Evolutionary conservation across 2,797 vertebrate genomes (phyloP).

Genomic region (Falco berigora): DNA sequence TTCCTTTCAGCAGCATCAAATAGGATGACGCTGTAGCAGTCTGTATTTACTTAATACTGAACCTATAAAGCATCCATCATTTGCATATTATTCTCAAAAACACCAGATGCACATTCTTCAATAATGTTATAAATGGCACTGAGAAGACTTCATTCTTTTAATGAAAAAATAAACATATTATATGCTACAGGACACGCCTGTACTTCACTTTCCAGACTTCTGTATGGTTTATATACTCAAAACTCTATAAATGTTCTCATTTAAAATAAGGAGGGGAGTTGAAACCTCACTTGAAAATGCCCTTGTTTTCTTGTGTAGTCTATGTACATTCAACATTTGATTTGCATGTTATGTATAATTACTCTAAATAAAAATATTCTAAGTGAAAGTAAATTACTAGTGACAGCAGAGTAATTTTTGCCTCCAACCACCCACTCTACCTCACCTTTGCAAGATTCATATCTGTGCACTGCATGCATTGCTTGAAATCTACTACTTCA

Average conservation of each 20-base stretch:
- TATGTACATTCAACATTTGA: neutral
- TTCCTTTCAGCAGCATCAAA: neutral
- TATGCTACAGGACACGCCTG: slow-evolving; percentile 17
- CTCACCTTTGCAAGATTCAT: neutral
- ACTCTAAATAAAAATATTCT: neutral
- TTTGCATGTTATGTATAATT: slow-evolving; percentile 43
- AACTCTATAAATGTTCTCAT: slow-evolving; percentile 38
- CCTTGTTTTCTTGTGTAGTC: slow-evolving; percentile 32
- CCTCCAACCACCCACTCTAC: neutral
- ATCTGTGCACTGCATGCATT: neutral
- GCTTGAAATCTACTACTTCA: neutral
- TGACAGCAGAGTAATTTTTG: neutral
- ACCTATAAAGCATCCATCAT: slow-evolving; percentile 43
- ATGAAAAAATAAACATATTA: slow-evolving; percentile 15
- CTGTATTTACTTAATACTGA: slow-evolving; percentile 46
- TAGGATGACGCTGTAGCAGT: neutral
- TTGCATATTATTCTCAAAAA: slow-evolving; percentile 60
- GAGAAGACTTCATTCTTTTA: slow-evolving; percentile 58
- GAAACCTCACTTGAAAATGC: slow-evolving; percentile 38
- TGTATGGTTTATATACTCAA: neutral
- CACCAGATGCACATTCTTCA: slow-evolving; percentile 54
- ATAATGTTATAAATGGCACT: slow-evolving; percentile 62
- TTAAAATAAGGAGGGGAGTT: slow-evolving; percentile 28
- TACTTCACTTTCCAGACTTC: slow-evolving; percentile 39
- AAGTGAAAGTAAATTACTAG: neutral